Conservation (phyloP, 2,797 vertebrate species). For the Sebastes kiyomatsui region DNA sequence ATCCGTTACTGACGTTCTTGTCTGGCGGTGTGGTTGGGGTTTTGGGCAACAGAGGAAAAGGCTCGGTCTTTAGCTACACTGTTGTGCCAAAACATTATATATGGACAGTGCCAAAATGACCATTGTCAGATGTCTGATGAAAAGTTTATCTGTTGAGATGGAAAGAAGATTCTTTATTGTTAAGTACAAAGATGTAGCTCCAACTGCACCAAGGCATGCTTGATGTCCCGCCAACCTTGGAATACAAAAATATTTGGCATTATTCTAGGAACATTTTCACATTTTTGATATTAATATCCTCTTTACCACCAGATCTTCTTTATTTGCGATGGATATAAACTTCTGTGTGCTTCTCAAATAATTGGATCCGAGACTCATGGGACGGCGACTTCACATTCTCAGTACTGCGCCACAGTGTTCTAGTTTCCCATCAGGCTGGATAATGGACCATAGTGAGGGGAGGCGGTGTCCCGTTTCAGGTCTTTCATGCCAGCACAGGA, state of each 20-base stretch:
- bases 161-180: not conserved
- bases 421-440: constrained; percentile 57
- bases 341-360: constrained; percentile 31
- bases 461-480: constrained; percentile 59
- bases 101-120: constrained; percentile 1
- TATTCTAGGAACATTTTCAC: constrained; percentile 24
- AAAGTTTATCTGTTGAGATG: not conserved
- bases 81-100: not conserved
- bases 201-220: constrained; percentile 3
- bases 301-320: constrained; percentile 23
- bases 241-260: constrained; percentile 21
- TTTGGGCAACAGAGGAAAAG: not conserved
- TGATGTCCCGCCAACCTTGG: constrained; percentile 39
- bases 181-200: constrained; percentile 20
- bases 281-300: constrained; percentile 6
- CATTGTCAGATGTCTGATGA: constrained; percentile 19
- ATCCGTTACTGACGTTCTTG: not conserved
- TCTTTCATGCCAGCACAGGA: constrained; percentile 43
- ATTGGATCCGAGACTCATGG: constrained; percentile 28
- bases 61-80: not conserved
- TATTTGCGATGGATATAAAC: constrained; percentile 29
- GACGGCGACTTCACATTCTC: constrained; percentile 43
- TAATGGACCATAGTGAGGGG: constrained; percentile 46
- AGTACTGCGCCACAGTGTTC: constrained; percentile 36
- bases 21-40: not conserved